phyloP scores from a whole-genome alignment of 2,888 invertebrate genomes.

The Autographa gamma region DNA sequence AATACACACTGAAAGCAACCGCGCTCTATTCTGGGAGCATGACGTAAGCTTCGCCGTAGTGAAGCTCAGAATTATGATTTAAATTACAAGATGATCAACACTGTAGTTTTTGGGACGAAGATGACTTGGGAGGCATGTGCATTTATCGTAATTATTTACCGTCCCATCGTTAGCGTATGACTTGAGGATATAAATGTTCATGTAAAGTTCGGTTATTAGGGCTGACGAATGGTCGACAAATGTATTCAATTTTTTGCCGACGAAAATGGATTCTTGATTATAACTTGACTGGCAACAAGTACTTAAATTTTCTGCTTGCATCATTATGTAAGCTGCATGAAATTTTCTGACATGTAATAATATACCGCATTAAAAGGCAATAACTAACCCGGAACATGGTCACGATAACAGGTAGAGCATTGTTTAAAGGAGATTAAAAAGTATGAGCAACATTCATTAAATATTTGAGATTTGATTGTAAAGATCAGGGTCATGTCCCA shows the following conservation, averaged over 20 bases:
- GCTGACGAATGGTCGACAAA: constrained; percentile 23
- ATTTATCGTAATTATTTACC: constrained; percentile 61
- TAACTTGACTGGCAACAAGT: background rate
- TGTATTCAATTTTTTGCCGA: constrained; percentile 2
- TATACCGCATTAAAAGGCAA: background rate
- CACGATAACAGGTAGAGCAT: background rate
- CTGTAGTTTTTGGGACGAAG: constrained; percentile 59
- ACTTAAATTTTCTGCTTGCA: constrained; percentile 1
- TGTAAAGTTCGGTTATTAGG: constrained; percentile 25
- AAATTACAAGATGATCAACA: constrained; percentile 65
- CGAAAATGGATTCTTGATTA: background rate
- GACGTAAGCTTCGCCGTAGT: constrained; percentile 75
- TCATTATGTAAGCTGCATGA: background rate
- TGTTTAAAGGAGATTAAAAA: constrained; percentile 18
- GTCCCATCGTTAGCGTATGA: constrained; percentile 51
- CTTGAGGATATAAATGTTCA: constrained; percentile 52
- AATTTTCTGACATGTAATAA: background rate
- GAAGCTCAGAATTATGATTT: constrained; percentile 67
- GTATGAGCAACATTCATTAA: constrained; percentile 22
- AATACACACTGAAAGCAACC: constrained; percentile 79
- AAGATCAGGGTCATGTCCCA: constrained; percentile 21
- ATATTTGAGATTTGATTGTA: constrained; percentile 34
- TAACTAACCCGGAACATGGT: constrained; percentile 8
- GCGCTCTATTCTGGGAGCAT: constrained; percentile 80
- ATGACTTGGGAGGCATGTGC: constrained; percentile 58